Conservation (phyloP, 2,113 vertebrate species). For the Copsychus sechellarum region DNA sequence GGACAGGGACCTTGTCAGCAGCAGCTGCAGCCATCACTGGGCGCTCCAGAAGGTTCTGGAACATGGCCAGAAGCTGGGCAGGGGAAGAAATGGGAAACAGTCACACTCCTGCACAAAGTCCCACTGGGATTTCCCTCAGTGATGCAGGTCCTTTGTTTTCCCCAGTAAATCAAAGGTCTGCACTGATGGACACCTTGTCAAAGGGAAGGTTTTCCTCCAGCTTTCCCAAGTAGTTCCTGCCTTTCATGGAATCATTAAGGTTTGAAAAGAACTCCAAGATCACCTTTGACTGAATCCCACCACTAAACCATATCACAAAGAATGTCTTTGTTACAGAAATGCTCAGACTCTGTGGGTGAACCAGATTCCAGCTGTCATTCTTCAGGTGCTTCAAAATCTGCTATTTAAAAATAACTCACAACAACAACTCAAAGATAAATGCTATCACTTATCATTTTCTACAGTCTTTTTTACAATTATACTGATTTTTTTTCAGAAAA, state of each 20-base stretch:
- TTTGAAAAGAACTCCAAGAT: not conserved
- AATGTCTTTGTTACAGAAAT: not conserved
- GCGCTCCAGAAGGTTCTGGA: constrained; percentile 83
- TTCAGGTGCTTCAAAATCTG: not conserved
- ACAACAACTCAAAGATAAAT: not conserved
- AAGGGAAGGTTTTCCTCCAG: not conserved
- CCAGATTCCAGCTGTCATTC: not conserved
- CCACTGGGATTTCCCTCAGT: not conserved
- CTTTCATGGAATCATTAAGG: not conserved
- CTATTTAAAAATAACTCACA: not conserved
- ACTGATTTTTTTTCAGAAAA: not conserved
- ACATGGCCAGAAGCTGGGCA: constrained; percentile 86
- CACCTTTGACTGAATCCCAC: not conserved
- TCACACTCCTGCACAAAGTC: not conserved
- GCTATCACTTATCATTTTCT: not conserved
- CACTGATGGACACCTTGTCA: not conserved
- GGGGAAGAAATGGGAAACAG: not conserved
- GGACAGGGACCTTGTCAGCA: constrained; percentile 71
- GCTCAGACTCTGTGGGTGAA: not conserved
- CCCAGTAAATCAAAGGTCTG: not conserved
- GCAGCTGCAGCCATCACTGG: constrained; percentile 78
- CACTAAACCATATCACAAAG: not conserved
- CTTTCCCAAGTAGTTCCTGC: not conserved
- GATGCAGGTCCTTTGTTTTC: not conserved
- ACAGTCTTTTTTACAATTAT: not conserved